These are phyloP conservation scores for Drosophila trichaetosa DNA, from an alignment of 2,888 invertebrate genomes.

Conservation along the genomic window DNA sequence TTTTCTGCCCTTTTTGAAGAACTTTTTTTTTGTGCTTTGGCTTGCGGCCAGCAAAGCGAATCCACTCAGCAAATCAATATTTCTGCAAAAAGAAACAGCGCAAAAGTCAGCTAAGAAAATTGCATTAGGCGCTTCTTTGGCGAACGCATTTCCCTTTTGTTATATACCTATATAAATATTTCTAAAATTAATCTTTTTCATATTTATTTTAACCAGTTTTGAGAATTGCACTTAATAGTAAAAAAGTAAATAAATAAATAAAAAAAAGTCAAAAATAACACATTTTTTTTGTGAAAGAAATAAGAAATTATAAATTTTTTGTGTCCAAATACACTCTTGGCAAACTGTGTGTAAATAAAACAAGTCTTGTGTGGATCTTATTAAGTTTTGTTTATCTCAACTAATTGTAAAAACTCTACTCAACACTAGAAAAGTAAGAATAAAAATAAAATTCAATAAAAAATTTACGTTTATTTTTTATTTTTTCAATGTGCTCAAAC, in stretches of 20 bases:
- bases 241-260: not conserved
- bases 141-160: conserved; percentile 33
- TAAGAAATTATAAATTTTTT: not conserved
- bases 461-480: not conserved
- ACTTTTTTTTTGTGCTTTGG: conserved; percentile 57
- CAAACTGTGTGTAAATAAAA: not conserved
- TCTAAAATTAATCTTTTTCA: not conserved
- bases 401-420: not conserved
- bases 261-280: not conserved
- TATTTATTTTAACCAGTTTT: not conserved
- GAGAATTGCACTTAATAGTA: not conserved
- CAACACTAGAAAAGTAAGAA: not conserved
- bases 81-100: conserved; percentile 38
- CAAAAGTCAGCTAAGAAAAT: conserved; percentile 28
- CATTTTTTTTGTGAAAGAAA: no score
- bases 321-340: not conserved
- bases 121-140: conserved; percentile 32
- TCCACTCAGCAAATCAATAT: conserved; percentile 68
- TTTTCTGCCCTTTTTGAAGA: conserved; percentile 39
- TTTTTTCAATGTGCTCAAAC: not conserved
- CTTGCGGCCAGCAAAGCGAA: conserved; percentile 63
- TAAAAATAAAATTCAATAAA: not conserved
- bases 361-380: not conserved
- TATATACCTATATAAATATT: not conserved
- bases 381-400: not conserved